A percentile compares a stretch with the other conserved stretches of the same genome.
These are phyloP conservation scores for Xanthorhoe designata DNA, from an alignment of 2,888 invertebrate genomes.

Conservation along the genomic window DNA sequence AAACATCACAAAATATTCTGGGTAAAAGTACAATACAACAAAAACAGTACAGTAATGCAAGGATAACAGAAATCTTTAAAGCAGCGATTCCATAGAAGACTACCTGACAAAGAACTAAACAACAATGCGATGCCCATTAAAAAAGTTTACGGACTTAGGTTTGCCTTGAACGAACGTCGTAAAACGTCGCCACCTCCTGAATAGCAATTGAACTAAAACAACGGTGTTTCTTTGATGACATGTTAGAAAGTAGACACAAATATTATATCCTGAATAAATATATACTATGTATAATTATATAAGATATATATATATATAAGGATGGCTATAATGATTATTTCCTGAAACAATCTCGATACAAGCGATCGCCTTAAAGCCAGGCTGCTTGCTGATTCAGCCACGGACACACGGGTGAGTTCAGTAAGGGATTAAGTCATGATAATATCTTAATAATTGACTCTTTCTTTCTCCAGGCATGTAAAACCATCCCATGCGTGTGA, in stretches of 20 bases:
- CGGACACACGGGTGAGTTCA: too few species aligned
- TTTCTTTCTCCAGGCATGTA: too few species aligned
- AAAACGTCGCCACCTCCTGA: conserved; percentile 60
- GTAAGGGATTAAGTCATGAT: too few species aligned
- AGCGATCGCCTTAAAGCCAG: too few species aligned
- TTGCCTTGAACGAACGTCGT: conserved; percentile 67
- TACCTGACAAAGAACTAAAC: conserved; percentile 25
- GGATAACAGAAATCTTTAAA: not conserved
- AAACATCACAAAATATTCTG: not conserved
- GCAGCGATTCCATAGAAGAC: conserved; percentile 6
- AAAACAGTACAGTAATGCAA: too few species aligned
- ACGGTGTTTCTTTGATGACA: conserved; percentile 29
- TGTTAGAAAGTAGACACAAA: conserved; percentile 28
- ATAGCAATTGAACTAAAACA: conserved; percentile 44
- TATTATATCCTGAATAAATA: not conserved
- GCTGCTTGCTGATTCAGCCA: too few species aligned
- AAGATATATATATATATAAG: too few species aligned
- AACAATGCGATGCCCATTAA: conserved; percentile 36
- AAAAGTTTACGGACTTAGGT: conserved; percentile 43
- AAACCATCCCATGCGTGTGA: too few species aligned
- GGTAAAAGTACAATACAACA: too few species aligned
- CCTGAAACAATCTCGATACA: too few species aligned
- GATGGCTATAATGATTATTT: too few species aligned
- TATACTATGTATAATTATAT: not conserved
- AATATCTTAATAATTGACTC: too few species aligned